Base-by-base conservation (phyloP, 2,888 invertebrate species). In the Portevinia maculata region DNA sequence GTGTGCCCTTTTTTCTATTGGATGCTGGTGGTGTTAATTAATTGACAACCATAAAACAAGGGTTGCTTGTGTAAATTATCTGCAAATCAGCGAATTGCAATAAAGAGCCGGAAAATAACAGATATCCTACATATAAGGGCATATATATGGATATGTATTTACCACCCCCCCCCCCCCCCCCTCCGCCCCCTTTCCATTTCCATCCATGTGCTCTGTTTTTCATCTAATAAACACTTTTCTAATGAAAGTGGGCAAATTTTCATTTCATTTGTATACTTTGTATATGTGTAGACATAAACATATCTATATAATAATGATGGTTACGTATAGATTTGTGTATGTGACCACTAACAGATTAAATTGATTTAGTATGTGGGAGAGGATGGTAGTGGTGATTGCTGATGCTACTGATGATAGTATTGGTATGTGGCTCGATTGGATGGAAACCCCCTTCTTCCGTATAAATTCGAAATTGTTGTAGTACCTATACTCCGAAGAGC, bases 51-150 rank as follows among this genome's bases (percentile, higher is more conserved):
- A 24, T 37, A 53, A 52, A 69, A 75, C 75, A 70, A 75, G 81
- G 81, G 75, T 75, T 70, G 75, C 19, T 73, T 5, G 60, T 11
- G 53, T 17, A 57, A 64, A 59, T 57, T 69, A 70, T 81, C 64
- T 53, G 50, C 81, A 76, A 81, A 69, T 74, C 74, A 79, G 48
- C 67, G 67, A 74, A 55, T 74, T 74, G 74, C 60, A 62, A 69
- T 55, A 60, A 32, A 79, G 52, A 19, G 44, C 53, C 39, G 46
- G 28, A 46, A 59, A 50, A 39, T 6, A 37, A 50, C 8, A 13
- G 6, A 32, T 34, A 50, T 39, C 15, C 7, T 7, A 15, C 39
- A 39, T 15, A 15, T 39, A 24, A 41, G 9, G n/a, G n/a, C n/a
- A n/a, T n/a, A 5, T 3, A 37, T 52, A 6, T 24, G 8, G n/a